These are phyloP conservation scores for Alethe diademata DNA, from an alignment of 2,113 vertebrate species.

Conservation along the genomic window DNA sequence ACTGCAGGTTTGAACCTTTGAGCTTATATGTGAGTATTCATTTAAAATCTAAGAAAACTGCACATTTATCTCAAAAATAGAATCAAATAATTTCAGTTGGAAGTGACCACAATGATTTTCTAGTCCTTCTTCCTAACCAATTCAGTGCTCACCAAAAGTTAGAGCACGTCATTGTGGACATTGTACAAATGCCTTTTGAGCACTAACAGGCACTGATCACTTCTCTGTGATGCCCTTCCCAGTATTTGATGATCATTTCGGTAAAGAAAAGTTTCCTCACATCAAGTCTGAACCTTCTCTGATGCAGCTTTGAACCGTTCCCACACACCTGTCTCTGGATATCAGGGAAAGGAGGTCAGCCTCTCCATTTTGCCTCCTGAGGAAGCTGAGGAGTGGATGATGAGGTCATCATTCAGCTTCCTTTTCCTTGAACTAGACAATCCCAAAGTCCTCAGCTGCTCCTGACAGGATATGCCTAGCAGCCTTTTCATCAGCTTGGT, in stretches of 20 bases:
- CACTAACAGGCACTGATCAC: neutral
- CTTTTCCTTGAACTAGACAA: neutral
- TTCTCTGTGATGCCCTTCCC: neutral
- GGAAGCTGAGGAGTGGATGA: neutral
- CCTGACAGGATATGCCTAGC: neutral
- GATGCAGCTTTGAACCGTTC: neutral
- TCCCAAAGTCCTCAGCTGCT: neutral
- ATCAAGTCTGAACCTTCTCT: neutral
- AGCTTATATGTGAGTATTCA: neutral
- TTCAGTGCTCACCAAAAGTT: neutral
- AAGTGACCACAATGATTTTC: neutral
- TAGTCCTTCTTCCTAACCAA: neutral
- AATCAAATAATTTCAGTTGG: neutral
- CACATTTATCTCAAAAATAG: neutral
- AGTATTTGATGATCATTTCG: neutral
- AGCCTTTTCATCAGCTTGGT: neutral
- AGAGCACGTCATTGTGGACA: neutral
- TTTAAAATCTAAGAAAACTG: neutral
- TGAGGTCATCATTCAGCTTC: neutral
- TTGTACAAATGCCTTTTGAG: neutral
- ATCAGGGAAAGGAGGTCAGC: neutral
- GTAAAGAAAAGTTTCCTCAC: neutral
- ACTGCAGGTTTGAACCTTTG: neutral
- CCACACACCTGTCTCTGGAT: accelerated
- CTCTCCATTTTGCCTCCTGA: neutral